A percentile compares a stretch with the other conserved stretches of the same genome.
Conservation (phyloP, 2,113 vertebrate species). For the Junco hyemalis region DNA sequence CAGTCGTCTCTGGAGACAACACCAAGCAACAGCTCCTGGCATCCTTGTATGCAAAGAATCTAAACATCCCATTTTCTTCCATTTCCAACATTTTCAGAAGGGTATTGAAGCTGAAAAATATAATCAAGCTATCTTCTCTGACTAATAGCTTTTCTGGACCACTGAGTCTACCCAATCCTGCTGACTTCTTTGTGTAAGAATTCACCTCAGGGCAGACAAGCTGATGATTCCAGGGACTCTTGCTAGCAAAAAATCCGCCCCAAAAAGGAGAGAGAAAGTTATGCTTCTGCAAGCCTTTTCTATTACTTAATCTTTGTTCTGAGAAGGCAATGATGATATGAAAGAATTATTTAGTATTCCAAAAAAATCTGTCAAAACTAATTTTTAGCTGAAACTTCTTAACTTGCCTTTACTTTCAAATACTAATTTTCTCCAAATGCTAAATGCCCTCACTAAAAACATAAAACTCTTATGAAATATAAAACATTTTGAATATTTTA, state of each 20-base stretch:
- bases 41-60: not conserved
- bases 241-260: not conserved
- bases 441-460: not conserved
- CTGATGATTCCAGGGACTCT: not conserved
- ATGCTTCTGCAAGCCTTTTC: not conserved
- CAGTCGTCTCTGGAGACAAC: not conserved
- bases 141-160: conserved; percentile 19
- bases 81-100: not conserved
- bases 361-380: not conserved
- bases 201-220: not conserved
- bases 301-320: not conserved
- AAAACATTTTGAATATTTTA: not conserved
- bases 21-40: not conserved
- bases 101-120: not conserved
- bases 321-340: not conserved
- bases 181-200: not conserved
- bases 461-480: not conserved
- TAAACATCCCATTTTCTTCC: not conserved
- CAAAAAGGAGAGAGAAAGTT: not conserved
- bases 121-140: not conserved
- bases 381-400: not conserved
- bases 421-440: not conserved
- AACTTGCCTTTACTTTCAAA: not conserved
- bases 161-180: not conserved
- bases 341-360: not conserved